Evolutionary conservation across 1,140 invertebrate genomes (phyloP).

Genomic region (Laodelphax striatellus): DNA sequence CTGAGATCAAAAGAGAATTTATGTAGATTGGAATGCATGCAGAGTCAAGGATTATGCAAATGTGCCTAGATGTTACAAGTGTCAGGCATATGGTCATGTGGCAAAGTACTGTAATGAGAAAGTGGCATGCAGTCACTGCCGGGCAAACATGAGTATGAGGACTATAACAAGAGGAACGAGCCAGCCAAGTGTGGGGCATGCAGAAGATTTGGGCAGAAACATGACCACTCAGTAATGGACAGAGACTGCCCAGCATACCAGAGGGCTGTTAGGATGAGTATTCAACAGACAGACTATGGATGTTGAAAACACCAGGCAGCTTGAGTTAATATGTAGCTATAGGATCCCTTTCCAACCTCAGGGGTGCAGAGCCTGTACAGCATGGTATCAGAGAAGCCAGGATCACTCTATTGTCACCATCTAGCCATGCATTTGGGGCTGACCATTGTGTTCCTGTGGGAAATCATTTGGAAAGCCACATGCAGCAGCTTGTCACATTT

Average conservation of each 20-base stretch:
- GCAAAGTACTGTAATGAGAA: conserved; percentile 4
- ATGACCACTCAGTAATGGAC: background rate
- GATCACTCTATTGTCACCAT: background rate
- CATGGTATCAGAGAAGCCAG: background rate
- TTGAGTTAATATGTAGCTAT: background rate
- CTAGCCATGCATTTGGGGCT: background rate
- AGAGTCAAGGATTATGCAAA: conserved; percentile 7
- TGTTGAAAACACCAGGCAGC: background rate
- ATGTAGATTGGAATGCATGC: background rate
- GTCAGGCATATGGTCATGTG: conserved; percentile 13
- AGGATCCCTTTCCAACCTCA: background rate
- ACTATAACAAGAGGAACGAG: background rate
- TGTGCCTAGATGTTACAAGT: conserved; percentile 15
- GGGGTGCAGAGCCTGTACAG: background rate
- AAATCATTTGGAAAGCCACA: background rate
- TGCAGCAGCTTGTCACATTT: background rate
- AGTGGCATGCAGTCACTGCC: background rate
- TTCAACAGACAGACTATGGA: background rate
- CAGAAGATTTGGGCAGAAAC: background rate
- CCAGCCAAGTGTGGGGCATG: background rate
- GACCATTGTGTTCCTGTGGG: background rate
- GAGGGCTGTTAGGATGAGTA: too few relatives aligned
- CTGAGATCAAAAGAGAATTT: background rate
- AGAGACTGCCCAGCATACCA: background rate
- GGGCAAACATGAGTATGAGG: background rate